Percentiles rank a stretch among this genome's conserved stretches.
Evolutionary conservation across 1,140 invertebrate genomes (phyloP).

Genomic region (Cecropterus lyciades): DNA sequence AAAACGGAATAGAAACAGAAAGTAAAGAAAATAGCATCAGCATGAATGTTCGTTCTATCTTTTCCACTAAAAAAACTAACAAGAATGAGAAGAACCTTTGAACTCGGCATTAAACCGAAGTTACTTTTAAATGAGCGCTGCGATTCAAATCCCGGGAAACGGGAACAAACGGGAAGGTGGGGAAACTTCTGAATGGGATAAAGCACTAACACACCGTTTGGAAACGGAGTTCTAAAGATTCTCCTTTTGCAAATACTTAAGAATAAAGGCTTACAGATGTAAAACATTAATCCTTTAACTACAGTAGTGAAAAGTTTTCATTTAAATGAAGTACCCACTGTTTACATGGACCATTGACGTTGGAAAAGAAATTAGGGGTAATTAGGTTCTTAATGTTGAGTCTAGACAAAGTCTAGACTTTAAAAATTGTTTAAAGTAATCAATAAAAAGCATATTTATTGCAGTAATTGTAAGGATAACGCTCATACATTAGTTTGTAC

Average conservation of each 20-base stretch:
- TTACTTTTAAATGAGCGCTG: conserved; percentile 35
- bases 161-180: conserved; percentile 13
- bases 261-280: conserved; percentile 25
- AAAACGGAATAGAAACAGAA: conserved; percentile 4
- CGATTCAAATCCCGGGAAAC: conserved; percentile 28
- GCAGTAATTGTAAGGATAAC: too few species aligned
- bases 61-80: conserved; percentile 21
- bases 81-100: conserved; percentile 28
- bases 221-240: conserved; percentile 27
- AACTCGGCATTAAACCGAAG: conserved; percentile 31
- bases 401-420: conserved; percentile 13
- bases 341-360: not conserved
- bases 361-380: not conserved
- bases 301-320: conserved; percentile 1
- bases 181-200: conserved; percentile 30
- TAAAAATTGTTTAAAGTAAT: not conserved
- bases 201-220: conserved; percentile 25
- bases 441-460: too few species aligned
- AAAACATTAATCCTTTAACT: conserved; percentile 14
- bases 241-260: conserved; percentile 11
- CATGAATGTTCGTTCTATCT: conserved; percentile 25
- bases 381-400: not conserved
- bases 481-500: too few species aligned
- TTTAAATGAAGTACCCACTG: not conserved
- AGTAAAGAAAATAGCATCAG: conserved; percentile 9